Evolutionary conservation across 2,113 vertebrate species (phyloP).

Genomic region (Corythornis vintsioides): DNA sequence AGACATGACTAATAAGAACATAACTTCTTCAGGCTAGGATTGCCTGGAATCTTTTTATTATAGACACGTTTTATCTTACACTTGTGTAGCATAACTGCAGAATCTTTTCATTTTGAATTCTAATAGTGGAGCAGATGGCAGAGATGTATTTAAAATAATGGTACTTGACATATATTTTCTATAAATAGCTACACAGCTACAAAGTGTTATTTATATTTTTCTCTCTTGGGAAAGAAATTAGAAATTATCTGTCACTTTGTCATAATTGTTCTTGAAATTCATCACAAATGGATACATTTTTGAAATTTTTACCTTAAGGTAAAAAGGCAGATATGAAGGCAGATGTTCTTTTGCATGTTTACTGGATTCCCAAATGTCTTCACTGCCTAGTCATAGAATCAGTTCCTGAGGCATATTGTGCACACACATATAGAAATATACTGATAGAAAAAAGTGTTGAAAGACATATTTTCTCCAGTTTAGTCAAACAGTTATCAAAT

Average conservation of each 20-base stretch:
- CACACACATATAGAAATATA: not conserved
- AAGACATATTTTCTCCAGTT: not conserved
- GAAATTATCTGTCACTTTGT: not conserved
- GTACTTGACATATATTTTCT: constrained; percentile 11
- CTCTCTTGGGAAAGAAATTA: not conserved
- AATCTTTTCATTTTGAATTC: constrained; percentile 24
- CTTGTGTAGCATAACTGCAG: not conserved
- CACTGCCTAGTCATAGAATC: not conserved
- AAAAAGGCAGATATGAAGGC: not conserved
- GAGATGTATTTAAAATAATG: constrained; percentile 50
- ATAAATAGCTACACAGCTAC: constrained; percentile 21
- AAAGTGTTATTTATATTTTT: constrained; percentile 33
- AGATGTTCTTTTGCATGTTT: not conserved
- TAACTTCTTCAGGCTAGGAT: not conserved
- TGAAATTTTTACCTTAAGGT: not conserved
- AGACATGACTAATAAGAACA: not conserved
- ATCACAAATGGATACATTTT: not conserved
- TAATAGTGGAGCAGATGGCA: constrained; percentile 38
- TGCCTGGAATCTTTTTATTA: not conserved
- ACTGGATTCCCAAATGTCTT: constrained; percentile 21
- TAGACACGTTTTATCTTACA: constrained; percentile 19
- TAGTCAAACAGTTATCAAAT: not conserved
- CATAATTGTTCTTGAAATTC: constrained; percentile 3
- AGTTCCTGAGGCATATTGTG: not conserved
- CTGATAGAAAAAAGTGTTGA: not conserved